Conservation (phyloP, 2,797 vertebrate species). For the Kryptolebias ocellatus region DNA sequence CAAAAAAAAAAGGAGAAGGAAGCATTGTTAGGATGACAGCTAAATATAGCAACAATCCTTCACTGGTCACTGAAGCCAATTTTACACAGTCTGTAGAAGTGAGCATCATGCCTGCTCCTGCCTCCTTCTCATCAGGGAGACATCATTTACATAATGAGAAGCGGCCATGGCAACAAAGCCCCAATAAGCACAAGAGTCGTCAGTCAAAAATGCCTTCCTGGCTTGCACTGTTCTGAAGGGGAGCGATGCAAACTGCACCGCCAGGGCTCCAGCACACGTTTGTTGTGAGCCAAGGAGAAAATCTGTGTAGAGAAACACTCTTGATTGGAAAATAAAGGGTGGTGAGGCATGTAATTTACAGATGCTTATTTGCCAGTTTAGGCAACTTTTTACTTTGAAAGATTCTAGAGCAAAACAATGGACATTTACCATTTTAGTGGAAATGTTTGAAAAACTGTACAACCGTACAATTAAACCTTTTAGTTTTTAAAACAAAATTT, state of each 20-base stretch:
- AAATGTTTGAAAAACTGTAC: too few relatives aligned
- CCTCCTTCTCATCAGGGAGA: conserved; percentile 71
- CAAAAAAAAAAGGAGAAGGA: conserved; percentile 49
- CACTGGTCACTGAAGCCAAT: conserved; percentile 73
- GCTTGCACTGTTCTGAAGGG: conserved; percentile 17
- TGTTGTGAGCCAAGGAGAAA: conserved; percentile 22
- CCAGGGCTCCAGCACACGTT: conserved; percentile 18
- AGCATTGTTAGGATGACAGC: conserved; percentile 67
- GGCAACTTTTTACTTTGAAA: background rate
- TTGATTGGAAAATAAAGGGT: conserved; percentile 50
- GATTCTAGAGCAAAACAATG: background rate
- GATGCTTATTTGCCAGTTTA: conserved; percentile 1
- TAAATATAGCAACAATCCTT: conserved; percentile 77
- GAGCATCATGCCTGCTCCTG: conserved; percentile 66
- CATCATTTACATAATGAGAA: conserved; percentile 80
- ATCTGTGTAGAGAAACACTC: conserved; percentile 18
- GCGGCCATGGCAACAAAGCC: conserved; percentile 76
- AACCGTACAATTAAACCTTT: too few relatives aligned
- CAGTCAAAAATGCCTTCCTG: conserved; percentile 50
- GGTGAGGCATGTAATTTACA: conserved; percentile 18
- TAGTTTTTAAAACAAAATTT: too few relatives aligned
- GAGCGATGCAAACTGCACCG: conserved; percentile 8
- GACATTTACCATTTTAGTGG: too few relatives aligned
- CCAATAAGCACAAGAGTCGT: conserved; percentile 56
- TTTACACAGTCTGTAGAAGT: conserved; percentile 76